phyloP scores from a whole-genome alignment of 2,888 invertebrate genomes.

The Lasioglossum malachurum region DNA sequence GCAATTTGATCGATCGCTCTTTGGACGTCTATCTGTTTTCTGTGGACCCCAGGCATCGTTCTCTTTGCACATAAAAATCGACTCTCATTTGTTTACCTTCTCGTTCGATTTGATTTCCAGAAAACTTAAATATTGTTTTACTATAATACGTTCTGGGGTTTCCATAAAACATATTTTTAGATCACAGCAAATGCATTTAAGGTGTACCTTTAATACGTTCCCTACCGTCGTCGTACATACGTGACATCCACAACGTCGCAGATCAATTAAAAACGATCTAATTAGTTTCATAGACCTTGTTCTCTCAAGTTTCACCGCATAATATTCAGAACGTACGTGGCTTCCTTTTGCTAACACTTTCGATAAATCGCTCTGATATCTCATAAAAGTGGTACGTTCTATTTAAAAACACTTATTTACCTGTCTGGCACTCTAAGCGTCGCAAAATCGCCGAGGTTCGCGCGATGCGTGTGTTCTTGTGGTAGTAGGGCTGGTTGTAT shows the following conservation, averaged over 20 bases:
- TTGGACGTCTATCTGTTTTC: not conserved
- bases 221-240: not conserved
- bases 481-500: slow-evolving; percentile 9
- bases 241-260: no score
- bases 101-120: no score
- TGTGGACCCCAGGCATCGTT: not conserved
- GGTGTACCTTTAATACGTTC: not conserved
- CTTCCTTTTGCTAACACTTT: not conserved
- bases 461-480: slow-evolving; percentile 22
- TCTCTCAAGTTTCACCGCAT: no score
- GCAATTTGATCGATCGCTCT: not conserved
- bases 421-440: slow-evolving; percentile 37
- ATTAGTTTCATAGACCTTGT: no score
- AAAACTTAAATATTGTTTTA: not conserved
- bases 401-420: slow-evolving; percentile 1
- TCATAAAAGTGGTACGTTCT: not conserved
- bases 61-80: not conserved
- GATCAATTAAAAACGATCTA: not conserved
- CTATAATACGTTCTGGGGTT: not conserved
- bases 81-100: not conserved
- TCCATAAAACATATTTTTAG: not conserved
- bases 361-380: not conserved
- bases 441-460: slow-evolving; percentile 27
- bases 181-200: not conserved
- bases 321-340: not conserved